Percentiles rank a stretch among this genome's conserved stretches.
Evolutionary conservation across 35 echinoderm and acorn worm genomes (phyloP).

Genomic region (Eucidaris tribuloides): DNA sequence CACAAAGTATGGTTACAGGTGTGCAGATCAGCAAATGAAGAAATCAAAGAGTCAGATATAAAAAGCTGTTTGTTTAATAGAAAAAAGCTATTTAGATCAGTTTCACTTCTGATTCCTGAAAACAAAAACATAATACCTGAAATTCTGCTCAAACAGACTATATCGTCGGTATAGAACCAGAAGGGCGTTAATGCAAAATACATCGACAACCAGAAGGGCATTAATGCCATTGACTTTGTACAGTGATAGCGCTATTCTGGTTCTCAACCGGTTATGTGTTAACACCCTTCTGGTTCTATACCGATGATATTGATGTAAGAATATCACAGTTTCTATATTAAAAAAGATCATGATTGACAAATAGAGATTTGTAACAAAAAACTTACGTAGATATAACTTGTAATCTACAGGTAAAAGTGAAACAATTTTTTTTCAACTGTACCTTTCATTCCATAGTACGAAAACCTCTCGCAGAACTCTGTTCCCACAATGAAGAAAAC

Average conservation of each 20-base stretch:
- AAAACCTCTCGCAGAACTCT: slow-evolving; percentile 96
- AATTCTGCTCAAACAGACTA: too few species aligned
- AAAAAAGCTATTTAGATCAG: background rate
- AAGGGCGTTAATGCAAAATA: too few species aligned
- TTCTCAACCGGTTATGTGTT: too few species aligned
- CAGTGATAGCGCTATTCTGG: too few species aligned
- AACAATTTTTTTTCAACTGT: background rate
- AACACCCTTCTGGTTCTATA: too few species aligned
- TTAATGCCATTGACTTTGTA: too few species aligned
- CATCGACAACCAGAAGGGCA: too few species aligned
- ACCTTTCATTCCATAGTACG: slow-evolving; percentile 99
- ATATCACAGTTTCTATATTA: background rate
- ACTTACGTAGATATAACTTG: background rate
- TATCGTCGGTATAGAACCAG: too few species aligned
- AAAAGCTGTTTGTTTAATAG: background rate
- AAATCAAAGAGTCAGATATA: background rate
- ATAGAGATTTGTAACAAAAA: background rate
- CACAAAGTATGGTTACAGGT: background rate
- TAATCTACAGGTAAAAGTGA: background rate
- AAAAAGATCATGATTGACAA: background rate
- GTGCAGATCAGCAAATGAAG: background rate
- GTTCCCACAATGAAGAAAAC: slow-evolving; percentile 91
- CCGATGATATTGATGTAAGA: background rate
- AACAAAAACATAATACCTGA: too few species aligned
- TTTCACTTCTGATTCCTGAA: too few species aligned